Conservation (phyloP, 2,113 vertebrate species). For the Agapornis roseicollis region DNA sequence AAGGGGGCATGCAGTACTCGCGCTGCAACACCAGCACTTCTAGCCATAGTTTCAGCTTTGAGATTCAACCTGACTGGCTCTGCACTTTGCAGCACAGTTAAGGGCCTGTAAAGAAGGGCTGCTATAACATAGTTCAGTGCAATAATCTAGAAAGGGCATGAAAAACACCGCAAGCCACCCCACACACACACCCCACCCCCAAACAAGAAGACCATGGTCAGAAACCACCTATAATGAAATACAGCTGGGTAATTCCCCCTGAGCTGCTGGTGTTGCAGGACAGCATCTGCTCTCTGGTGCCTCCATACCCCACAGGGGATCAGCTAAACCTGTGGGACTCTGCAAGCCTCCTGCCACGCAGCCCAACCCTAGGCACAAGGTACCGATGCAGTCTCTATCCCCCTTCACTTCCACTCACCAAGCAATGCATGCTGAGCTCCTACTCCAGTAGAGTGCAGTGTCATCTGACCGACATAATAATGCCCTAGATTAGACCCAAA, state of each 20-base stretch:
- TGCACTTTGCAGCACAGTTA: fast-evolving
- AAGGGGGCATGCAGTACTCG: neutral
- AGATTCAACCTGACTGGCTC: neutral
- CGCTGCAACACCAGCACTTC: neutral
- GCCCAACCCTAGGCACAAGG: neutral
- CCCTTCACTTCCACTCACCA: neutral
- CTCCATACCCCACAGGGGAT: too few species aligned
- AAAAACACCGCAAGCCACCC: neutral
- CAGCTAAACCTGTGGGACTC: fast-evolving
- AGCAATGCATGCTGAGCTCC: neutral
- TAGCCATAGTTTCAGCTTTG: neutral
- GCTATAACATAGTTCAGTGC: neutral
- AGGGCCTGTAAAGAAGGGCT: neutral
- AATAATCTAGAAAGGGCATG: neutral
- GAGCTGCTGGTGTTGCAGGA: neutral
- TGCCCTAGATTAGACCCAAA: neutral
- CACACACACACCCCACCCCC: neutral
- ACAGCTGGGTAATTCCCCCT: neutral
- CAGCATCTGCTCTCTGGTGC: neutral
- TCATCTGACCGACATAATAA: neutral
- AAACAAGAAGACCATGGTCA: neutral
- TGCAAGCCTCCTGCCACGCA: neutral
- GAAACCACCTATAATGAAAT: neutral
- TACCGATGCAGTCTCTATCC: fast-evolving
- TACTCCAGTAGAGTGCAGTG: neutral